Percentiles rank a stretch among this genome's conserved stretches.
Evolutionary conservation across 2,888 invertebrate species (phyloP).

Genomic region (Drosophila robusta): DNA sequence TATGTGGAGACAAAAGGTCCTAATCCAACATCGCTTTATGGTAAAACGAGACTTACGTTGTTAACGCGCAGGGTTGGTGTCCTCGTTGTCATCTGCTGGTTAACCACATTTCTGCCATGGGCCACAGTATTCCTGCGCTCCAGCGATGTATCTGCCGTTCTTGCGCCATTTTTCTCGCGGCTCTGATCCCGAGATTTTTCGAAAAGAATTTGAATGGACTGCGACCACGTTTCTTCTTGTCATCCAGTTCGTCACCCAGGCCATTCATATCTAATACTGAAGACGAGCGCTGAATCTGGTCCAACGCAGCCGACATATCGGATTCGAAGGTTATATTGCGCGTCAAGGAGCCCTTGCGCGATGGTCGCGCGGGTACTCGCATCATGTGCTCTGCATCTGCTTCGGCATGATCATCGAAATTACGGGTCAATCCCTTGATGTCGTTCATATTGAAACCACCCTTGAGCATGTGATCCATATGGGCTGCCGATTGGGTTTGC

Average conservation of each 20-base stretch:
- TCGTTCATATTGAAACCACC: slow-evolving; percentile 96
- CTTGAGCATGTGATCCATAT: slow-evolving; percentile 96
- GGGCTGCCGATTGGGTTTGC: slow-evolving; percentile 85
- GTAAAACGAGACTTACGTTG: slow-evolving; percentile 70
- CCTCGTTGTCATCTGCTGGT: slow-evolving; percentile 85
- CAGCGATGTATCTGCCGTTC: slow-evolving; percentile 82
- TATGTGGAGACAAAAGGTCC: neutral
- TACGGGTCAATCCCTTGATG: slow-evolving; percentile 94
- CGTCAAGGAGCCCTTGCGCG: slow-evolving; percentile 91
- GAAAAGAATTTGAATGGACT: slow-evolving; percentile 97
- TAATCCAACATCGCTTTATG: slow-evolving; percentile 14
- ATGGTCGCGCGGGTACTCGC: slow-evolving; percentile 88
- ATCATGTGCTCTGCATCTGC: slow-evolving; percentile 88
- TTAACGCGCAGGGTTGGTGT: slow-evolving; percentile 85
- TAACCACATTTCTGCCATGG: slow-evolving; percentile 85
- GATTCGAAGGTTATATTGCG: slow-evolving; percentile 86
- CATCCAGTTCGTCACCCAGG: slow-evolving; percentile 88
- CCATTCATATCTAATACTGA: slow-evolving; percentile 91
- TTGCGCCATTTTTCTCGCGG: slow-evolving; percentile 86
- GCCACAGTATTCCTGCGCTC: slow-evolving; percentile 85
- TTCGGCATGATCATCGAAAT: slow-evolving; percentile 93
- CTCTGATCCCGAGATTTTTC: slow-evolving; percentile 90
- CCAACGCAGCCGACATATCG: slow-evolving; percentile 73
- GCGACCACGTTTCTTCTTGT: slow-evolving; percentile 92
- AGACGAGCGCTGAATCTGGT: slow-evolving; percentile 89